Conservation (phyloP, 1,140 invertebrate species). For the Aradophagus sp. region DNA sequence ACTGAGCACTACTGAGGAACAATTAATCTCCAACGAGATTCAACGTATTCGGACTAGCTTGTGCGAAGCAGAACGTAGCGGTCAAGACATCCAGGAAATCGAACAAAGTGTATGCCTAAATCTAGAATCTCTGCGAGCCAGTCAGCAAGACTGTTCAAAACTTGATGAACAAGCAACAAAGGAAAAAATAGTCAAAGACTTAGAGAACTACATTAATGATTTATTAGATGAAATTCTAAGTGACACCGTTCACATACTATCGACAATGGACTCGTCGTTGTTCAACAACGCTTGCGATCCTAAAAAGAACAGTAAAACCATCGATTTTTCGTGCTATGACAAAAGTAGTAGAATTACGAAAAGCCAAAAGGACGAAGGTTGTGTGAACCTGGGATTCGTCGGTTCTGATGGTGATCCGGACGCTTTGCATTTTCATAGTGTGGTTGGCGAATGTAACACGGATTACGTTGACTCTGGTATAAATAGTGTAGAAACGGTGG, state of each 20-base stretch:
- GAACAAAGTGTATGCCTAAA: conserved; percentile 60
- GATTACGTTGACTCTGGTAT: conserved; percentile 72
- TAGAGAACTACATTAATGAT: conserved; percentile 47
- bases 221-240: conserved; percentile 47
- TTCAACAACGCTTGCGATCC: too few species aligned
- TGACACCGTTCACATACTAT: conserved; percentile 40
- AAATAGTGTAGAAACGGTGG: conserved; percentile 72
- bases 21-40: conserved; percentile 65
- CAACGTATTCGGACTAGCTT: conserved; percentile 68
- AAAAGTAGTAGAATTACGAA: conserved; percentile 5
- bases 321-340: conserved; percentile 37
- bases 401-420: conserved; percentile 65
- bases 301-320: conserved; percentile 1
- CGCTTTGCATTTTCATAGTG: conserved; percentile 63
- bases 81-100: conserved; percentile 61
- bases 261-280: conserved; percentile 15
- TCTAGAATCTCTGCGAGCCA: conserved; percentile 33
- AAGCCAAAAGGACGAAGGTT: conserved; percentile 48
- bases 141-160: conserved; percentile 2
- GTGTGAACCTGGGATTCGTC: conserved; percentile 67
- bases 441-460: conserved; percentile 54
- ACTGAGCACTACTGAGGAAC: conserved; percentile 60
- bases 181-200: conserved; percentile 54
- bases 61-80: conserved; percentile 64
- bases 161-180: conserved; percentile 61